phyloP scores from a whole-genome alignment of 2,797 vertebrate genomes.

The Molossus alvarezi region DNA sequence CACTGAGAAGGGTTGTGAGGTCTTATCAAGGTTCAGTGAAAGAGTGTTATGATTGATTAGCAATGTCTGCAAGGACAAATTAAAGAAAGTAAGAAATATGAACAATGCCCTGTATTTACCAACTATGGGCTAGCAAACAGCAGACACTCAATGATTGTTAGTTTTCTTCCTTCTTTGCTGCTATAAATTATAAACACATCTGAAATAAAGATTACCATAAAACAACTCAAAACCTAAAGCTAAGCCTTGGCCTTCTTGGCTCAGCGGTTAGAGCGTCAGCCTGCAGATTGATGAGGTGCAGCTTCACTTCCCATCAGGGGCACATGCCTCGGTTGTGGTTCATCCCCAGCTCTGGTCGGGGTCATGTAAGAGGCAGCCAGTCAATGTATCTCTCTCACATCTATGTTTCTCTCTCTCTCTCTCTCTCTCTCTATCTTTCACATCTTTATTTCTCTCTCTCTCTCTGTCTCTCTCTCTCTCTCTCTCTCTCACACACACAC shows the following conservation, averaged over 20 bases:
- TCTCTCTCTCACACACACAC: no score
- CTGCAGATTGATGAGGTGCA: no score
- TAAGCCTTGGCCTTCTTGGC: neutral
- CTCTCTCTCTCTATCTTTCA: no score
- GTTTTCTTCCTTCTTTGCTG: conserved; percentile 9
- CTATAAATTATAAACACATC: conserved; percentile 59
- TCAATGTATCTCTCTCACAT: no score
- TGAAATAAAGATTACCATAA: conserved; percentile 58
- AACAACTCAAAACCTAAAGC: conserved; percentile 48
- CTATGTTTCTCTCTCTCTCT: no score
- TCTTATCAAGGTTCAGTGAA: neutral
- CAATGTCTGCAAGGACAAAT: conserved; percentile 13
- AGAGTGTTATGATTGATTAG: neutral
- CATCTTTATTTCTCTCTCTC: no score
- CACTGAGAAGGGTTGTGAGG: neutral
- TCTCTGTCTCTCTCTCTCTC: no score
- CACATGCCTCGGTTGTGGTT: no score
- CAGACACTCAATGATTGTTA: neutral
- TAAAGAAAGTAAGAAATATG: neutral
- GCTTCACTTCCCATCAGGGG: no score
- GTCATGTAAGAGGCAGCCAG: no score
- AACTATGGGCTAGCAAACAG: neutral
- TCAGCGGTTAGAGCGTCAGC: no score
- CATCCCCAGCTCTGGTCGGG: no score
- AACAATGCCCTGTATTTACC: neutral